Base-by-base conservation (phyloP, 2,113 vertebrate species). In the Malurus cyaneus region DNA sequence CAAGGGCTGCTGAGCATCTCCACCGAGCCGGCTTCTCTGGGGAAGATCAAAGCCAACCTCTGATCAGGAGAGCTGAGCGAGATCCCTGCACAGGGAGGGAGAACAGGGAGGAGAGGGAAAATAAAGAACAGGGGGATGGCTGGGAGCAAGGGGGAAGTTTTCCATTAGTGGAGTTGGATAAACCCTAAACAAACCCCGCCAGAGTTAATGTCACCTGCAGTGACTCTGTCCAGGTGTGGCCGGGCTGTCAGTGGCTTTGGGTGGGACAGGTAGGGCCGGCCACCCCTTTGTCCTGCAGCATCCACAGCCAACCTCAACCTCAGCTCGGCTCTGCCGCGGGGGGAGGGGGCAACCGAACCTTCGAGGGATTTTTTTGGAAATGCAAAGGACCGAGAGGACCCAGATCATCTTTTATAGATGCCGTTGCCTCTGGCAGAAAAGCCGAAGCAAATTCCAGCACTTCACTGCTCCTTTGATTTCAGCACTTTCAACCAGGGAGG, bases 381-480 rank as follows among this genome's bases (percentile, higher is more conserved):
- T 86, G 77, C 69, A 79, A 74, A 94, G 36, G 84, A 71, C 78
- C 4, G 2, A 15, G 66, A 94, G 39, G 74, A 56, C 44, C 25
- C 65, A 79, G 32, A 81, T 84, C 80, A 94, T 91, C 87, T 92
- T 92, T 96, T 95, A 94, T 84, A 81, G 87, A 89, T 91, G 70
- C 19, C 13, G 42, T 25, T 93, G 89, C 92, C 84, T 89, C 89
- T 0, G 9, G 89, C 78, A 42, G 52, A 81, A 88, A 62, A 91
- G 60, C 60, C 5, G 5, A 67, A 96, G 77, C 24, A 34, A 91
- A 86, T 80, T 86, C 72, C 83, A 62, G 47, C 5, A 1, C 65
- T 81, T 91, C 72, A 0, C 23, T 66, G 7, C 34, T 86, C 60
- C 91, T 96, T 89, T 93, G 94, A 96, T 96, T 95, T 91, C 4